Base-by-base conservation (phyloP, 2,888 invertebrate species). In the Cerastis rubricosa region DNA sequence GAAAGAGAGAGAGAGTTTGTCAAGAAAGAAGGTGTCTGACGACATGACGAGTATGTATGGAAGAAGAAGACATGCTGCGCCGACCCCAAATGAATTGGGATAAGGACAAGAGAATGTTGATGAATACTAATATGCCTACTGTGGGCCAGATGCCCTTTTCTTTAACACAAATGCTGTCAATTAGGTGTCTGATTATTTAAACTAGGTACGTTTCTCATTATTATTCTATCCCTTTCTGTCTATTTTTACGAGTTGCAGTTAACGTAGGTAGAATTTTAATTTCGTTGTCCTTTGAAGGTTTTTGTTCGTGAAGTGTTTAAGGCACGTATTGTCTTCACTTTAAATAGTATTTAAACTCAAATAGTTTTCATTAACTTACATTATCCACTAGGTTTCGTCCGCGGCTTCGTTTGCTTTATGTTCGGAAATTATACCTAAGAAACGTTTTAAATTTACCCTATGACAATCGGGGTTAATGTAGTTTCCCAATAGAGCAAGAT, bases 181-280 rank as follows among this genome's bases (percentile, higher is more conserved):
- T 67, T 54, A 67, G 12, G 1, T 67, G 63, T 64, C 49, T 19
- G 25, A 64, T 73, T 80, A 79, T 71, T 78, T 78, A 59, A 78
- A 71, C 14, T 14, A 8, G 47, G 19, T 61, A n/a, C 45, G 35
- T 40, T 19, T 9, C 14, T 47, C 40, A 63, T 78, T 74, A 51
- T 68, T 81, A 82, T 82, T 79, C 82, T 4, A 45, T 76, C 76
- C 82, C 25, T 51, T 57, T 35, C 22, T 49, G 54, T 43, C 54
- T 47, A 35, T 64, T 68, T 74, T 82, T 79, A 82, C 76, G 82
- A 81, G 76, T 45, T 68, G 54, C 35, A 64, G 17, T 47, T 63
- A 35, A 81, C 29, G 67, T 25, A 14, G 11, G n/a, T 67, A 17
- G 82, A 57, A 81, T 81, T 75, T 75, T 49, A 57, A 79, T 67